Base-by-base conservation (phyloP, 2,113 vertebrate species). In the Orycteropus afer region DNA sequence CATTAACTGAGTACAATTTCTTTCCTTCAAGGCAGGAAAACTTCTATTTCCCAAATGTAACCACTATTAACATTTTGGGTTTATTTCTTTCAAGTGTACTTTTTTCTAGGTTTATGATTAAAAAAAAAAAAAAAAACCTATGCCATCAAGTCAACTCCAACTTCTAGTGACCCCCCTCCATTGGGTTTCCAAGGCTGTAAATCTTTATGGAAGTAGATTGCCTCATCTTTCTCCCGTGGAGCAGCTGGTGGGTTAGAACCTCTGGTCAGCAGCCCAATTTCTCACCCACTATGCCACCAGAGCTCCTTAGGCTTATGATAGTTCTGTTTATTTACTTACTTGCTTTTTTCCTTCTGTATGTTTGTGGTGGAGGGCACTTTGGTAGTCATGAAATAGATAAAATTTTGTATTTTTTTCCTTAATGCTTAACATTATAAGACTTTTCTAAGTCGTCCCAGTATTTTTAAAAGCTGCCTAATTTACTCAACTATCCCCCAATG, bases 1-100 rank as follows among this genome's bases (percentile, higher is more conserved):
- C 57, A 83, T 69, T 76, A 92, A 69, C 73, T 86, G 59, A 95
- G 65, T 40, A 90, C 80, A 82, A 18, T 34, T 55, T 59, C 37
- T 79, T 89, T 89, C 34, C 47, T 85, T 55, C 53, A 95, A 96
- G 51, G 47, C 59, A 94, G 69, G 25, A 63, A 85, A 92, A 77
- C 53, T 51, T 80, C 59, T 83, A 53, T 78, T 57, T 89, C 13
- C 23, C n/a, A 95, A 71, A 77, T 14, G 55, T 42, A 74, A 40
- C 65, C 34, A 51, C 79, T 51, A 22, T 88, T 49, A 53, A 89
- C 27, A 55, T 40, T 74, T 89, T 71, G 20, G 17, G 37, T 57
- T 57, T 93, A 34, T 84, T 91, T 91, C 61, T 90, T 87, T 84
- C 69, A 37, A 71, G 73, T 82, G 23, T 4, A 78, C 20, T 40